A percentile compares a stretch with the other conserved stretches of the same genome.
Conservation (phyloP, 2,888 invertebrate species). For the Geophilus truncorum region DNA sequence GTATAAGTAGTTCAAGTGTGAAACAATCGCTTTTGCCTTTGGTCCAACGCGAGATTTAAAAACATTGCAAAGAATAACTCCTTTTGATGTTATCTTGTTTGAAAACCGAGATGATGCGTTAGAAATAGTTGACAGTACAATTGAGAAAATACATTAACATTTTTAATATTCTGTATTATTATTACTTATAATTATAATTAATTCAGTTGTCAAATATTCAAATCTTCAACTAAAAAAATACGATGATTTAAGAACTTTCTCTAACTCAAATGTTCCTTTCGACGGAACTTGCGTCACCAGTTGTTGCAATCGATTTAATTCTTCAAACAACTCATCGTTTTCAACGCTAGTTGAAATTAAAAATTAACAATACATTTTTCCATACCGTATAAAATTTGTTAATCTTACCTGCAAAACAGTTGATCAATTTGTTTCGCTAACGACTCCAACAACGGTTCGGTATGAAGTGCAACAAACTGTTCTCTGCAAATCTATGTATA, state of each 20-base stretch:
- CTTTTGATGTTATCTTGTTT: no score
- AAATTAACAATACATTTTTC: background rate
- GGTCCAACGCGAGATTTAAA: no score
- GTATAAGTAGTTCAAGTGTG: no score
- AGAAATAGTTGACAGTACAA: no score
- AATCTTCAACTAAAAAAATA: background rate
- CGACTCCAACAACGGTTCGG: background rate
- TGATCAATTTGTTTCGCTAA: background rate
- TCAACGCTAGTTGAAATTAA: background rate
- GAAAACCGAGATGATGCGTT: no score
- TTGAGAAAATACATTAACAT: no score
- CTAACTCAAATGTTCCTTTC: background rate
- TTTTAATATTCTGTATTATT: no score
- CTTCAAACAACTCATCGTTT: background rate
- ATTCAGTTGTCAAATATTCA: no score
- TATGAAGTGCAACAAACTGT: background rate
- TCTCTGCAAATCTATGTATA: background rate
- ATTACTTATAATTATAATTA: no score
- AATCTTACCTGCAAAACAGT: background rate
- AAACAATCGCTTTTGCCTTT: no score
- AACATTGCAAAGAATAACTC: no score
- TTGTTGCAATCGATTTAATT: background rate
- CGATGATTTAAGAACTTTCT: background rate
- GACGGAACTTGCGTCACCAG: background rate
- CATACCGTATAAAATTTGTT: background rate